phyloP scores from a whole-genome alignment of 2,113 vertebrate species.

The Brienomyrus longianalis region DNA sequence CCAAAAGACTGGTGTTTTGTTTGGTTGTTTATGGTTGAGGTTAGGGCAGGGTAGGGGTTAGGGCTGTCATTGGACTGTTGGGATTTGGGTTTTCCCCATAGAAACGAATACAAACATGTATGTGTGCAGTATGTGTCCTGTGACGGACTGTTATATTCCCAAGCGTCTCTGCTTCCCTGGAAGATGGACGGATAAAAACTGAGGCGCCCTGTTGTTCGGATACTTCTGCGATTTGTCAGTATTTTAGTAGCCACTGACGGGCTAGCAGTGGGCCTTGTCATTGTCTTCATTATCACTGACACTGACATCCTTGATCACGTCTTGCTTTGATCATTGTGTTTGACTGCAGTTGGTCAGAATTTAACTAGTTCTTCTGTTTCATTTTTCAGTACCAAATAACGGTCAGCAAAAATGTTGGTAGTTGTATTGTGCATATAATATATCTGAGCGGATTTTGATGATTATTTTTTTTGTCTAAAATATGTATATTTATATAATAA shows the following conservation, averaged over 20 bases:
- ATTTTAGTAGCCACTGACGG: neutral
- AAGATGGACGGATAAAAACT: neutral
- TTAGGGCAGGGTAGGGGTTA: neutral
- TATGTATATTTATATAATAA: too few relatives aligned
- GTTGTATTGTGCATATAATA: neutral
- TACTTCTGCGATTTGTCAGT: neutral
- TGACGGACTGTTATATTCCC: neutral
- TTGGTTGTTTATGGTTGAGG: neutral
- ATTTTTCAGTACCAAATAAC: neutral
- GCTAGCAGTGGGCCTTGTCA: neutral
- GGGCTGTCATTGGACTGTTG: neutral
- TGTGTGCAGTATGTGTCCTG: neutral
- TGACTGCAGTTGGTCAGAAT: neutral
- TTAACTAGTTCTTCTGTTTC: neutral
- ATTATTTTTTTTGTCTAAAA: neutral
- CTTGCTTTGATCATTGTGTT: neutral
- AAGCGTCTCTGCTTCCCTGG: neutral
- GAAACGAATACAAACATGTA: neutral
- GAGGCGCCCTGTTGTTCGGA: neutral
- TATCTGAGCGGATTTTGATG: neutral
- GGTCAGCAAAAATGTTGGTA: neutral
- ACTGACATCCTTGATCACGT: neutral
- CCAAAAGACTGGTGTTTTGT: neutral
- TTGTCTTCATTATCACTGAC: neutral
- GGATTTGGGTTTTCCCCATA: neutral